Evolutionary conservation across 2,888 invertebrate species (phyloP).

Genomic region (Cephus runcator): DNA sequence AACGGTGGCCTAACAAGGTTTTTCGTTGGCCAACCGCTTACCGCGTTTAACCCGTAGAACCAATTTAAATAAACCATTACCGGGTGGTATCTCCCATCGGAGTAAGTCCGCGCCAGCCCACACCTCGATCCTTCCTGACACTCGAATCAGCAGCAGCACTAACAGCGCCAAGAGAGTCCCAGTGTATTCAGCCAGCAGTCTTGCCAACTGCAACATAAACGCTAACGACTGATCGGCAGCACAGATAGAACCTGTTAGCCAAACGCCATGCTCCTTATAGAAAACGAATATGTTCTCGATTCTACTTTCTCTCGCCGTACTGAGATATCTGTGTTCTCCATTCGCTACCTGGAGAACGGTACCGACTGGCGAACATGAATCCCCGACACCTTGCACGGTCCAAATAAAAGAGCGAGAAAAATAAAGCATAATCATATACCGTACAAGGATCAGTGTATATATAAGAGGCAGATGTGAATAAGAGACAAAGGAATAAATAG

Average conservation of each 20-base stretch:
- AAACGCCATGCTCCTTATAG: slow-evolving; percentile 51
- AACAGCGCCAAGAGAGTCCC: slow-evolving; percentile 26
- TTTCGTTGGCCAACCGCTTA: slow-evolving; percentile 30
- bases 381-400: background rate
- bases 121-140: slow-evolving; percentile 48
- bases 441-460: background rate
- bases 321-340: slow-evolving; percentile 41
- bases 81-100: slow-evolving; percentile 53
- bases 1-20: slow-evolving; percentile 40
- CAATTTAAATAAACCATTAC: slow-evolving; percentile 57
- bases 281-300: slow-evolving; percentile 50
- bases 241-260: slow-evolving; percentile 52
- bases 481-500: background rate
- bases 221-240: slow-evolving; percentile 54
- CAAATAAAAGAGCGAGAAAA: background rate
- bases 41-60: slow-evolving; percentile 27
- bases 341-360: background rate
- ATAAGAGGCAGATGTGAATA: background rate
- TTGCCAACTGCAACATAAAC: slow-evolving; percentile 45
- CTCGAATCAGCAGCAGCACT: slow-evolving; percentile 31
- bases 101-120: slow-evolving; percentile 27
- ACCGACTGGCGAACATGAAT: background rate
- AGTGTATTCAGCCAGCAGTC: slow-evolving; percentile 17
- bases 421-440: background rate
- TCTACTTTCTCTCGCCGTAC: slow-evolving; percentile 22